Conservation (phyloP, 2,113 vertebrate species). For the Phrynosoma blainvillii region DNA sequence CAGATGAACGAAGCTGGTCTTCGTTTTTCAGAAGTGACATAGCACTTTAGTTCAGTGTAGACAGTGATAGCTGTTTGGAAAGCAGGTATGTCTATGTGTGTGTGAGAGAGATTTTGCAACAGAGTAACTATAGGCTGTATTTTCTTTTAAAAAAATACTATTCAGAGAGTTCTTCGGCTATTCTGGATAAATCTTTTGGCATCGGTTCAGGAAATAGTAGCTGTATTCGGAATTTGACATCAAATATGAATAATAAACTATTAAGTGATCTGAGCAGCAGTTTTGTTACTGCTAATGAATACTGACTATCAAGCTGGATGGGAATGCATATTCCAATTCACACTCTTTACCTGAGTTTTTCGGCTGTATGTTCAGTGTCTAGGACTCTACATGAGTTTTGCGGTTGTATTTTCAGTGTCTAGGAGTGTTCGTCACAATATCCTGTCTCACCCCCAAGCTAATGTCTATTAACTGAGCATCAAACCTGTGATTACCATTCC, state of each 20-base stretch:
- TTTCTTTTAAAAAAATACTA: no score
- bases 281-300: background rate
- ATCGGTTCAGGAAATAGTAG: background rate
- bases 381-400: no score
- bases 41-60: no score
- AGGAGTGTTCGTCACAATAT: background rate
- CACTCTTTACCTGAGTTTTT: no score
- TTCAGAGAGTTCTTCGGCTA: background rate
- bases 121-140: no score
- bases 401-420: no score
- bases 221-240: background rate
- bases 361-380: no score
- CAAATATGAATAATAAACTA: background rate
- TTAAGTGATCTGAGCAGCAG: background rate
- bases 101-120: background rate
- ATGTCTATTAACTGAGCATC: background rate
- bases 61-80: background rate
- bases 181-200: background rate
- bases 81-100: no score
- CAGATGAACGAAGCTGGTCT: background rate
- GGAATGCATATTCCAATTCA: background rate
- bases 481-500: no score
- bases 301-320: background rate
- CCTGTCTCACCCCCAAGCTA: background rate
- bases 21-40: background rate